Base-by-base conservation (phyloP, 1,140 invertebrate species). In the Caenorhabditis inopinata region DNA sequence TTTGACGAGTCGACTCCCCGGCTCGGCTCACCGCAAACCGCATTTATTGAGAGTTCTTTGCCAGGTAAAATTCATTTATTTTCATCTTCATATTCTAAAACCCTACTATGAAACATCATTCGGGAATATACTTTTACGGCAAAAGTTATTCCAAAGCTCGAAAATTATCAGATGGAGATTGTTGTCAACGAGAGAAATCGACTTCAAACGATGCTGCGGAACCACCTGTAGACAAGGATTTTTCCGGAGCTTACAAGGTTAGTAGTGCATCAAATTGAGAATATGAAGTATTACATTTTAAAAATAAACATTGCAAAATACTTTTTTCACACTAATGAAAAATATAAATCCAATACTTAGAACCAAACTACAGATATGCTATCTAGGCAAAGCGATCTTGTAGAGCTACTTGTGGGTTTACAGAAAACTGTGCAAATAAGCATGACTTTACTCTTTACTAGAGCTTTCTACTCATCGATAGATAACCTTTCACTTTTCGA, bases 131-230 rank as follows among this genome's bases (percentile, higher is more conserved):
- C 38, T 68, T 38, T 18, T 68, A 68, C n/a, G 58, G 38, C n/a
- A 32, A 68, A 16, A 68, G 38, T 12, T 42, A 21, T 68, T 38
- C 58, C 38, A 18, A 68, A 68, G 38, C 38, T 42, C 58, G 58
- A 18, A 68, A 74, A 73, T 79, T 51, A 11, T 75, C 51, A 74
- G 78, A 68, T 49, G 78, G 78, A 47, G 78, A 79, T n/a, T 79
- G 51, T 23, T 79, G 78, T 74, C 78, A 79, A 25, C 78, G 51
- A 9, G 78, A 45, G 29, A 68, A 58, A 9, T 79, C 51, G 3
- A 38, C 58, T 4, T 68, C 58, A 7, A 79, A 51, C 12, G 58
- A 74, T 38, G 62, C 78, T 5, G 78, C 42, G 2, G 47, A 79
- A 14, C 46, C 46, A 46, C 73, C 58, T 7, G 68, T 74, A 3